Conservation (phyloP, 2,888 invertebrate species). For the Acheta domesticus region DNA sequence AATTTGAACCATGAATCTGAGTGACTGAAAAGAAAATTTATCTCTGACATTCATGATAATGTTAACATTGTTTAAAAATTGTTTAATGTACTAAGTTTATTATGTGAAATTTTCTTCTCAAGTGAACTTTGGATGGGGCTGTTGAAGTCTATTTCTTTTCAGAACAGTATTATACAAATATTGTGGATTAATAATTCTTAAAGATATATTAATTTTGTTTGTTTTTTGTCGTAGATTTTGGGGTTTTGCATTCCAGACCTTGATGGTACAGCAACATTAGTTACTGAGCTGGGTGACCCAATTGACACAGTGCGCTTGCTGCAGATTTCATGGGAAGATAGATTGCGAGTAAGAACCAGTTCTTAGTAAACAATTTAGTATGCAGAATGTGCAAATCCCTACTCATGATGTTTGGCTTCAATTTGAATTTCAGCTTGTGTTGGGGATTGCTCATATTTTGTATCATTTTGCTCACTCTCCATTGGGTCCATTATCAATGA, state of each 20-base stretch:
- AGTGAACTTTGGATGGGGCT: too few species aligned
- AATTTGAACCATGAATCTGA: too few species aligned
- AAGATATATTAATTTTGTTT: too few species aligned
- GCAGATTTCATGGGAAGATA: slow-evolving; percentile 51
- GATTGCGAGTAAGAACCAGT: slow-evolving; percentile 47
- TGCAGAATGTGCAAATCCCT: neutral
- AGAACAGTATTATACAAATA: too few species aligned
- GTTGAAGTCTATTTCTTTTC: too few species aligned
- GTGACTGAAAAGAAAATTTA: too few species aligned
- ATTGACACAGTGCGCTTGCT: slow-evolving; percentile 49
- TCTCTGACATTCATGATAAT: too few species aligned
- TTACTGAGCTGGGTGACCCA: slow-evolving; percentile 50
- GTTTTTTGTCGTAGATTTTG: slow-evolving; percentile 44
- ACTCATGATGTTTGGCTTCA: slow-evolving; percentile 12
- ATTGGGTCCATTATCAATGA: slow-evolving; percentile 49
- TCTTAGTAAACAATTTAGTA: neutral
- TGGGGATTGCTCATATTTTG: slow-evolving; percentile 45
- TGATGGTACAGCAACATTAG: slow-evolving; percentile 42
- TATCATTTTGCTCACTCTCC: slow-evolving; percentile 46
- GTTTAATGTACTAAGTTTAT: too few species aligned
- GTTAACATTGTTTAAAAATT: too few species aligned
- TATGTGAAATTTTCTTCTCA: too few species aligned
- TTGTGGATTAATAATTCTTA: too few species aligned
- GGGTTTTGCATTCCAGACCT: slow-evolving; percentile 48
- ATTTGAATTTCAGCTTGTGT: slow-evolving; percentile 41